Evolutionary conservation across 2,888 invertebrate genomes (phyloP), one percentile per base, ranked within the genome.

Genomic region (Torymus texanus): DNA sequence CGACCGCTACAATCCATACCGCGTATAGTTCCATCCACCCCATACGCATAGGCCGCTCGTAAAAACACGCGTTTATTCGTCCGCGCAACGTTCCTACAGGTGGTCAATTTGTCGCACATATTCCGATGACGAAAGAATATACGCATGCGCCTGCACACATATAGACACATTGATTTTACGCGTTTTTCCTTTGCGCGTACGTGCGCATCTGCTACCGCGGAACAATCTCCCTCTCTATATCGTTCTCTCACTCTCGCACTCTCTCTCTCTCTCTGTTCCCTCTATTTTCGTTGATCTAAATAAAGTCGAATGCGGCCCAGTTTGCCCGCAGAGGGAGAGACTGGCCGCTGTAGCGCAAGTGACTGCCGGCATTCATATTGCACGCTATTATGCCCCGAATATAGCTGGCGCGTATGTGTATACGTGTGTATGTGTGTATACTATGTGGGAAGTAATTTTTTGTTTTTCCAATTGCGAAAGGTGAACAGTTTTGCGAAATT

Each of bases 261-360:
- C 77, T 21, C 77, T 53, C 24, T n/a, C 29, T 61, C 70, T 77
- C 80, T 72, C 77, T 21, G 75, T 74, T 62, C 71, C 53, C 65
- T 82, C 85, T 88, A 88, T 88, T 89, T 87, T 85, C 73, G 85
- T 84, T 78, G 84, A 83, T 87, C 88, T 88, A 89, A 89, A 89
- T 89, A 87, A 88, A 89, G 86, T 84, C 85, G 86, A 86, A 88
- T 84, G 86, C 84, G 86, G 86, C 87, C 86, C 86, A 87, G 85
- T 87, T 88, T 81, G 83, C 84, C 4, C 2, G 59, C 51, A 59
- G 58, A 53, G 81, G 80, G 84, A 83, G 82, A 84, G 84, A 86
- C 84, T 84, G 13, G 51, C 84, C 84, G 83, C 82, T 79, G 82
- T 82, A 84, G 85, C 81, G 83, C 85, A 82, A 83, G 83, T 84